A percentile compares a stretch with the other conserved stretches of the same genome.
Conservation (phyloP, 2,797 vertebrate species). For the Strix occidentalis region DNA sequence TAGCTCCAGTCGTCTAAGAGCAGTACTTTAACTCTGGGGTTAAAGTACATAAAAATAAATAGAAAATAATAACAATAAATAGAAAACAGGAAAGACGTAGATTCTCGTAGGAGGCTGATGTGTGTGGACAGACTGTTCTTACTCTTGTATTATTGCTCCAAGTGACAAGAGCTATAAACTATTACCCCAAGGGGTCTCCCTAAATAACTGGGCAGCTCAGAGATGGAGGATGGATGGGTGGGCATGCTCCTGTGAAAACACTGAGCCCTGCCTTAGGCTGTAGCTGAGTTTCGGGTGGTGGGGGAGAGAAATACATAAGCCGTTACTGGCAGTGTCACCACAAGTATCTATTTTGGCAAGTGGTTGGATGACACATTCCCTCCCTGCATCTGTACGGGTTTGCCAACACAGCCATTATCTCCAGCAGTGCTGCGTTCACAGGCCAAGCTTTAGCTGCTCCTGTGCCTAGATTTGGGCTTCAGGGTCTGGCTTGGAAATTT, state of each 20-base stretch:
- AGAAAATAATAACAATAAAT: background rate
- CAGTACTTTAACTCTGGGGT: background rate
- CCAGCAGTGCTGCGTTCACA: background rate
- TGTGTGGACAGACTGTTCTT: background rate
- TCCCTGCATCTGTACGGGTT: background rate
- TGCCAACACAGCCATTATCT: conserved; percentile 14
- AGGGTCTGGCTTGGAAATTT: background rate
- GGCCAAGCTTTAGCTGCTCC: background rate
- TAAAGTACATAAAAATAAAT: background rate
- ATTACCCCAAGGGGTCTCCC: background rate
- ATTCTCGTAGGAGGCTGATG: background rate
- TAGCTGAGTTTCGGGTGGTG: background rate
- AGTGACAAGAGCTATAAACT: background rate
- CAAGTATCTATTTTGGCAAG: conserved; percentile 11
- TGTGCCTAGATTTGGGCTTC: background rate
- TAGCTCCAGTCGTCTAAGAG: background rate
- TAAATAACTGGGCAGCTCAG: background rate
- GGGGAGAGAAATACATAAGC: background rate
- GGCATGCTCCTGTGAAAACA: background rate
- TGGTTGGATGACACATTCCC: background rate
- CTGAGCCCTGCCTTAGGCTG: background rate
- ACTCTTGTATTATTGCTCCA: background rate
- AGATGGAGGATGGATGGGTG: background rate
- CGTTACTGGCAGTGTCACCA: conserved; percentile 31
- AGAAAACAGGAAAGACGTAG: background rate